phyloP scores from a whole-genome alignment of 2,113 vertebrate species.

The Chaetura pelagica region DNA sequence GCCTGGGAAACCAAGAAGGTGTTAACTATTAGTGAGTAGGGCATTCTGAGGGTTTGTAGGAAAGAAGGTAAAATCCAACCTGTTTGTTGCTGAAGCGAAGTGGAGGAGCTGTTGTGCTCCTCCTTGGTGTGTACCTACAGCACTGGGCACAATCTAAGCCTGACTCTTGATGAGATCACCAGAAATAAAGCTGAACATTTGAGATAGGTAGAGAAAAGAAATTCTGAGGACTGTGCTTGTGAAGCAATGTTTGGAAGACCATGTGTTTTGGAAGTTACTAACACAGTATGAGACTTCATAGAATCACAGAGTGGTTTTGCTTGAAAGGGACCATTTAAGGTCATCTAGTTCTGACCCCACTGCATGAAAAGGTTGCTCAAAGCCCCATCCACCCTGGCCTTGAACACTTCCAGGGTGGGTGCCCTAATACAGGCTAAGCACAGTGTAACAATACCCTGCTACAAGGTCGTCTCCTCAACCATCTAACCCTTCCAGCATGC shows the following conservation, averaged over 20 bases:
- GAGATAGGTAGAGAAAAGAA: not conserved
- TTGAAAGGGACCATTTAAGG: no score
- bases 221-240: not conserved
- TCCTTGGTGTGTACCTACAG: not conserved
- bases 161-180: not conserved
- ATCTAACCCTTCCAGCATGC: not conserved
- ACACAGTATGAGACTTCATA: fast-evolving
- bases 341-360: no score
- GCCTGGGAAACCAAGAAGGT: conserved; percentile 63
- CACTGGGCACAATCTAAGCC: not conserved
- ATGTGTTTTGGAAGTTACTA: not conserved
- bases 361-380: no score
- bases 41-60: not conserved
- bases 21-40: not conserved
- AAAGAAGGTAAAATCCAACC: not conserved
- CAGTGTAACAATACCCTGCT: not conserved
- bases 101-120: not conserved
- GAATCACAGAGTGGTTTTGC: no score
- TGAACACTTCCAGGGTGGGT: no score
- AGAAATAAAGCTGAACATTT: not conserved
- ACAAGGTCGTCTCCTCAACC: not conserved
- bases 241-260: not conserved
- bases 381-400: no score
- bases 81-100: not conserved
- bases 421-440: not conserved